phyloP scores from a whole-genome alignment of 2,888 invertebrate species.

The Megastigmus dorsalis region DNA sequence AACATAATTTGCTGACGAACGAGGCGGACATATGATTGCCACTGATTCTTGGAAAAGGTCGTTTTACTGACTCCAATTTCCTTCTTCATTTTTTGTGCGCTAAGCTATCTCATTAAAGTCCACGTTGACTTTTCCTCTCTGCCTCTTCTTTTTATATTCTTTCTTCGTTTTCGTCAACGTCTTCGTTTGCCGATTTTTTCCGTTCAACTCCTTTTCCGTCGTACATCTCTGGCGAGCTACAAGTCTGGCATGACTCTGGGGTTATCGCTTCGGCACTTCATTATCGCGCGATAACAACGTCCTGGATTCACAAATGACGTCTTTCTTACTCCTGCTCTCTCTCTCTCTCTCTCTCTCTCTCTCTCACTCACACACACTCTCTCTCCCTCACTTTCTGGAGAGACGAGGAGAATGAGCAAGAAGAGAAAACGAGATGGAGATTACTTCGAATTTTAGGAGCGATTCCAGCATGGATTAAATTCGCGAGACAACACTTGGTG shows the following conservation, averaged over 20 bases:
- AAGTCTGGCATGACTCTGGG: neutral
- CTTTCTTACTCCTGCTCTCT: neutral
- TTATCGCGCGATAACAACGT: slow-evolving; percentile 43
- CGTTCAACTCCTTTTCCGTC: neutral
- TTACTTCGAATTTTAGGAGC: neutral
- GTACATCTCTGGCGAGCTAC: neutral
- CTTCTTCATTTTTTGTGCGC: neutral
- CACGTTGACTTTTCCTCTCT: neutral
- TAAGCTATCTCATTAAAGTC: slow-evolving; percentile 18
- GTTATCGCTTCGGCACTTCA: slow-evolving; percentile 23
- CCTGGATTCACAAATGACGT: slow-evolving; percentile 35
- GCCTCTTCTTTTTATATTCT: neutral
- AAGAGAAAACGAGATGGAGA: neutral
- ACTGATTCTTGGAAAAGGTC: too few relatives aligned
- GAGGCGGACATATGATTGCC: too few relatives aligned
- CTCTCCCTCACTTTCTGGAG: neutral
- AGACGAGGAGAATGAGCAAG: neutral
- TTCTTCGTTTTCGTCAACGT: neutral
- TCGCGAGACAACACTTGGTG: slow-evolving; percentile 23
- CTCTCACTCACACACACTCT: neutral
- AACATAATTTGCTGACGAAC: too few relatives aligned
- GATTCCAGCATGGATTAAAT: slow-evolving; percentile 8
- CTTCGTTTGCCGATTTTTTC: neutral
- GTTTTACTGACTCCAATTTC: too few relatives aligned
- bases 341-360: neutral